Conservation (phyloP, 1,140 invertebrate species). For the Stenopsyche tienmushanensis region DNA sequence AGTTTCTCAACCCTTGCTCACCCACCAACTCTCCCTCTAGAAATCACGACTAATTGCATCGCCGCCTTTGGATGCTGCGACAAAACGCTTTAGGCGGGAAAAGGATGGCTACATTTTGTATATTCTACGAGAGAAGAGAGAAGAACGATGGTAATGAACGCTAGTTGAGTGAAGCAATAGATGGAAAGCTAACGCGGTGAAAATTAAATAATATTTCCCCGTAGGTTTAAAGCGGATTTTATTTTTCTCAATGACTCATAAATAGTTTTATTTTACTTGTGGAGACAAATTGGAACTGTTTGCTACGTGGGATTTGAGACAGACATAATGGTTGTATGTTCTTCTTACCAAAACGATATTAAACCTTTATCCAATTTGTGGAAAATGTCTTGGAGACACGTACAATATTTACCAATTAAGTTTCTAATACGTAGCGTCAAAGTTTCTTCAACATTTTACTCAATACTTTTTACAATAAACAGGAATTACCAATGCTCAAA, state of each 20-base stretch:
- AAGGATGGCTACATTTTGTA: background rate
- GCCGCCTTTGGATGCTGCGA: background rate
- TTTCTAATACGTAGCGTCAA: too few species aligned
- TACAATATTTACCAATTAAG: too few species aligned
- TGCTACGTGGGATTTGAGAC: too few species aligned
- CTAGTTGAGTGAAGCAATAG: background rate
- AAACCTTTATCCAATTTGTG: too few species aligned
- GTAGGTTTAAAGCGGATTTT: background rate
- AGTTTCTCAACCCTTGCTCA: background rate
- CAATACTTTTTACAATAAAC: too few species aligned
- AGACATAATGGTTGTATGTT: too few species aligned
- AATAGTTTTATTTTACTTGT: too few species aligned
- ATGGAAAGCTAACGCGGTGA: background rate
- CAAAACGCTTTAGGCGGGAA: background rate
- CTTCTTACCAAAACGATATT: too few species aligned
- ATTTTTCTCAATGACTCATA: background rate
- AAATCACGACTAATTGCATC: conserved; percentile 15
- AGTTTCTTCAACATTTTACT: too few species aligned
- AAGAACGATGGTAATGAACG: background rate
- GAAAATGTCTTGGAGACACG: too few species aligned
- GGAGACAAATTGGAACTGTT: too few species aligned
- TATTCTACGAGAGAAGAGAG: background rate
- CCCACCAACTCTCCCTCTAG: background rate
- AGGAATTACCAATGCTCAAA: too few species aligned
- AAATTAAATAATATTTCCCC: background rate